Percentiles rank a stretch among this genome's conserved stretches.
Evolutionary conservation across 2,797 vertebrate genomes (phyloP).

Genomic region (Sparidentex hasta): DNA sequence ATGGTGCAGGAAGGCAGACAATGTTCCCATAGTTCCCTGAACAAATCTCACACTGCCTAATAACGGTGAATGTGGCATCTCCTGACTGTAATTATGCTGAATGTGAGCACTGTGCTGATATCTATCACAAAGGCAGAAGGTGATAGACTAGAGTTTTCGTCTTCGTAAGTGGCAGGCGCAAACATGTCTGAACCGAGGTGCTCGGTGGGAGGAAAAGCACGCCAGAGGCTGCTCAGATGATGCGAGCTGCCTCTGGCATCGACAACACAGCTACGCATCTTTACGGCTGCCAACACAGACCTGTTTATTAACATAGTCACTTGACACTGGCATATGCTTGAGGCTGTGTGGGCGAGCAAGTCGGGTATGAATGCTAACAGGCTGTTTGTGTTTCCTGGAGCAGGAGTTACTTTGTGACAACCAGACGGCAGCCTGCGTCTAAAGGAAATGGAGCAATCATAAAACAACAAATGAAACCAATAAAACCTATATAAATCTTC

Average conservation of each 20-base stretch:
- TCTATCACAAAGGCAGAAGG: neutral
- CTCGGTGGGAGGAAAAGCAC: slow-evolving; percentile 20
- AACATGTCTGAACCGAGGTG: slow-evolving; percentile 10
- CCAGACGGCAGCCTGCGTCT: neutral
- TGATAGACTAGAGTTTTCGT: slow-evolving; percentile 24
- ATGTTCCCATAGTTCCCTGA: slow-evolving; percentile 22
- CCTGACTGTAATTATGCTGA: slow-evolving; percentile 27
- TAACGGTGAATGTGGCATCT: slow-evolving; percentile 14
- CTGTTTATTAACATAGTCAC: slow-evolving; percentile 64
- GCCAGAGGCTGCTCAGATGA: slow-evolving; percentile 31
- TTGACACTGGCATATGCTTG: slow-evolving; percentile 56
- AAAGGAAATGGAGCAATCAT: neutral
- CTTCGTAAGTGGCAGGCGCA: slow-evolving; percentile 20
- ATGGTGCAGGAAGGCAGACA: slow-evolving; percentile 14
- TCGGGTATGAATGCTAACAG: slow-evolving; percentile 35
- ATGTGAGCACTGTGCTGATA: slow-evolving; percentile 18
- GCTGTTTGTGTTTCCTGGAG: slow-evolving; percentile 32
- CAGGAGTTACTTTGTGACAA: slow-evolving; percentile 7
- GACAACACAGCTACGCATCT: slow-evolving; percentile 29
- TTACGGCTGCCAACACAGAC: slow-evolving; percentile 47
- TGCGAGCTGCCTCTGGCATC: slow-evolving; percentile 24
- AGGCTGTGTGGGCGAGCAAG: slow-evolving; percentile 50
- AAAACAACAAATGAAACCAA: slow-evolving; percentile 25
- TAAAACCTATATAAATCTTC: slow-evolving; percentile 39
- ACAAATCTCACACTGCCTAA: slow-evolving; percentile 25